These are phyloP conservation scores for Thecophora atra DNA, from an alignment of 2,888 invertebrate genomes.

Conservation along the genomic window DNA sequence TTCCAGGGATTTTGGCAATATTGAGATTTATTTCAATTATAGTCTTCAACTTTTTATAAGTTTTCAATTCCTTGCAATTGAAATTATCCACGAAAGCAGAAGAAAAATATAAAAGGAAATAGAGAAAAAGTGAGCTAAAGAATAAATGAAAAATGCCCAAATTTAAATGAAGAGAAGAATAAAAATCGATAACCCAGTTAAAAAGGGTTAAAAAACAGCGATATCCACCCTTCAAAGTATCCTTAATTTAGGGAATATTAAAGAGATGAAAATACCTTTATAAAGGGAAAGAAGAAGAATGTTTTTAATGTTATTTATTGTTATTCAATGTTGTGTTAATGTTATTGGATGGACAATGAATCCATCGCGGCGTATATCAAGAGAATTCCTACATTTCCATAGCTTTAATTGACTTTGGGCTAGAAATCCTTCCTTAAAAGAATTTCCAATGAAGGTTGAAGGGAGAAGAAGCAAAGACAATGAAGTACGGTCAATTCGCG, in stretches of 20 bases:
- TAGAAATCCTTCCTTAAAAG: too few species aligned
- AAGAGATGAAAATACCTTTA: not conserved
- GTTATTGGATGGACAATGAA: too few species aligned
- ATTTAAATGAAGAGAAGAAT: not conserved
- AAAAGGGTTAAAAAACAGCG: not conserved
- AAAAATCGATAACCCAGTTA: slow-evolving; percentile 31
- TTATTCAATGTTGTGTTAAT: too few species aligned
- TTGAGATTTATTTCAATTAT: slow-evolving; percentile 25
- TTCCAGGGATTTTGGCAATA: slow-evolving; percentile 28
- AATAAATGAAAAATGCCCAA: not conserved
- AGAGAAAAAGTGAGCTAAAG: not conserved
- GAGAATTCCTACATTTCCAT: too few species aligned
- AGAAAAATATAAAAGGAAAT: not conserved
- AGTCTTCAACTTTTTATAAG: not conserved
- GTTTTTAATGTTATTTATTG: too few species aligned
- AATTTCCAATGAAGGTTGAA: too few species aligned
- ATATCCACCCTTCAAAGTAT: slow-evolving; percentile 7
- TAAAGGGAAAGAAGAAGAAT: not conserved
- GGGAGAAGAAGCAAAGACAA: too few species aligned
- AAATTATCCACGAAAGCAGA: slow-evolving; percentile 8
- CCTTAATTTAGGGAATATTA: too few species aligned
- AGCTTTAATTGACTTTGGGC: too few species aligned
- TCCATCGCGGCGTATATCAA: too few species aligned
- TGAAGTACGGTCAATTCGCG: too few species aligned
- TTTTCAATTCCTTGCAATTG: not conserved